A percentile compares a stretch with the other conserved stretches of the same genome.
Evolutionary conservation across 2,797 vertebrate genomes (phyloP).

Genomic region (Coregonus sp.): DNA sequence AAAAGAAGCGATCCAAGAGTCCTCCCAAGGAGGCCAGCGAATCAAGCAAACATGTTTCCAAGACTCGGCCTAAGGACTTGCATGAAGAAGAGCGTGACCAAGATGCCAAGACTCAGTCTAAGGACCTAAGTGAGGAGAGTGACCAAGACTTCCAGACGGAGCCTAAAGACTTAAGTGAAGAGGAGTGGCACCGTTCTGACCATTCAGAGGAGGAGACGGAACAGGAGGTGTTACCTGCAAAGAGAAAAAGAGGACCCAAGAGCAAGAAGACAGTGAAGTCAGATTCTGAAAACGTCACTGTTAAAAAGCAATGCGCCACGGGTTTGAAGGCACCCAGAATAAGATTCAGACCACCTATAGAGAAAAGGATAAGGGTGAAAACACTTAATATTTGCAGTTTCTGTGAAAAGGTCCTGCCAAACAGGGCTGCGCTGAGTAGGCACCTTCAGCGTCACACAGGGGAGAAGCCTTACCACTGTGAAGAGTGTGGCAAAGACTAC

Average conservation of each 20-base stretch:
- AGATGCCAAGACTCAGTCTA: background rate
- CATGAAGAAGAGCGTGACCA: background rate
- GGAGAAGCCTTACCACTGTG: conserved; percentile 8
- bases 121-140: conserved; percentile 9
- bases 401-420: conserved; percentile 15
- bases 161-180: background rate
- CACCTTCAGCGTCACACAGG: conserved; percentile 31
- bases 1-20: background rate
- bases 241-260: background rate
- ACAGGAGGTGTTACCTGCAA: background rate
- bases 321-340: background rate
- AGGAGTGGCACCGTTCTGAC: background rate
- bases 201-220: background rate
- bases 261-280: background rate
- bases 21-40: conserved; percentile 29
- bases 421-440: conserved; percentile 9
- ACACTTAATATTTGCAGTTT: conserved; percentile 1
- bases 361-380: background rate
- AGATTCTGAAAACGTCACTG: background rate
- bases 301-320: background rate
- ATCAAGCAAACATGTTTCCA: background rate
- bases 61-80: background rate
- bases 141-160: background rate
- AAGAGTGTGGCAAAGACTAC: conserved; percentile 28
- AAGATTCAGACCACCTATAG: background rate